A percentile compares a stretch with the other conserved stretches of the same genome.
Evolutionary conservation across 2,113 vertebrate species (phyloP).

Genomic region (Rhinoptilus africanus): DNA sequence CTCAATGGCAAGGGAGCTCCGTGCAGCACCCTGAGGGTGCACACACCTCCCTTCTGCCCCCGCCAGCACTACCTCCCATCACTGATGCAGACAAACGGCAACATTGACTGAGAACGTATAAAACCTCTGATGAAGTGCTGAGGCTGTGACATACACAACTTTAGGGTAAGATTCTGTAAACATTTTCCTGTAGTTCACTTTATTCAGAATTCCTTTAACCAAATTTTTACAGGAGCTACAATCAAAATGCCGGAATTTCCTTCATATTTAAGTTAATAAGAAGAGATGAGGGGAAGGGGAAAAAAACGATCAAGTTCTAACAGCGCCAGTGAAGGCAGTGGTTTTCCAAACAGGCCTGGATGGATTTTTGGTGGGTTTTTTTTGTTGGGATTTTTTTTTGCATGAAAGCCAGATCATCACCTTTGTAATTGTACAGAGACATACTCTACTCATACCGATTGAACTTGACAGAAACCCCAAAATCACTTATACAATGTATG

Average conservation of each 20-base stretch:
- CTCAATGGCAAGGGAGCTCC: not conserved
- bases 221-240: not conserved
- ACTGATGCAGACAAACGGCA: not conserved
- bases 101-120: not conserved
- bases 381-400: not conserved
- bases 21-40: not conserved
- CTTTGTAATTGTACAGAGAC: not conserved
- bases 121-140: not conserved
- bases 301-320: not conserved
- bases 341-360: not conserved
- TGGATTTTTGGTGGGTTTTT: accelerated
- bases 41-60: not conserved
- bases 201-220: not conserved
- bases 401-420: not conserved
- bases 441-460: not conserved
- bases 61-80: not conserved
- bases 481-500: not conserved
- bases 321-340: not conserved
- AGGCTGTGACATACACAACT: not conserved
- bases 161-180: not conserved
- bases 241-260: not conserved
- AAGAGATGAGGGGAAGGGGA: not conserved
- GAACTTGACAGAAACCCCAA: not conserved
- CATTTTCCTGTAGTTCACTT: not conserved
- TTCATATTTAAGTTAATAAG: not conserved